Evolutionary conservation across 2,113 vertebrate species (phyloP).

Genomic region (Eulemur macaco): DNA sequence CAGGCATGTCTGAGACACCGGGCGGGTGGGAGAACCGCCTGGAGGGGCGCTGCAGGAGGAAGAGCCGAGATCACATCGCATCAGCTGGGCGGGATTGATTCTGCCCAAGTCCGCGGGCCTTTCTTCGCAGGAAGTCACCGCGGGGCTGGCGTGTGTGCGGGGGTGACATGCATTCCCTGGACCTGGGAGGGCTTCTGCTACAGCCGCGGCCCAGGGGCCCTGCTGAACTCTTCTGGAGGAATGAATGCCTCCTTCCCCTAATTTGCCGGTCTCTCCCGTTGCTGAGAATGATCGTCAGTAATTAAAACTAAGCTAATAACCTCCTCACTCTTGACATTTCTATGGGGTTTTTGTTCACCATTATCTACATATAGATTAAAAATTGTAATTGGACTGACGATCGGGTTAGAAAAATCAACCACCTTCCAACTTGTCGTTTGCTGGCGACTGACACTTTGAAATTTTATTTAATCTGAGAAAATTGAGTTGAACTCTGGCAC

Average conservation of each 20-base stretch:
- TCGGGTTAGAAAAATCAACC: slow-evolving; percentile 92
- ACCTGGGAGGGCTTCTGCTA: not conserved
- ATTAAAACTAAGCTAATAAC: slow-evolving; percentile 99
- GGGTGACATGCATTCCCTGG: not conserved
- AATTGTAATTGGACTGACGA: slow-evolving; percentile 95
- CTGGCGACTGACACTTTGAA: slow-evolving; percentile 92
- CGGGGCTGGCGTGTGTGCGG: fast-evolving
- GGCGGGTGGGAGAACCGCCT: not conserved
- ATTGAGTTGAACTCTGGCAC: slow-evolving; percentile 91
- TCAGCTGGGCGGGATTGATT: not conserved
- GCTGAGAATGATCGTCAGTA: slow-evolving; percentile 95
- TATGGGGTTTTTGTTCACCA: slow-evolving; percentile 93
- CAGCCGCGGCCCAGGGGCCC: slow-evolving; percentile 13
- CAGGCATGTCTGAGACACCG: not conserved
- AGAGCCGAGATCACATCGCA: not conserved
- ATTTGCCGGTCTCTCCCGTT: slow-evolving; percentile 83
- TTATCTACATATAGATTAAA: slow-evolving; percentile 99
- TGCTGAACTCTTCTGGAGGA: slow-evolving; percentile 52
- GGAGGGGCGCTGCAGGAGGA: not conserved
- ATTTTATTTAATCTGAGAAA: slow-evolving; percentile 94
- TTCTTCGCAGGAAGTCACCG: not conserved
- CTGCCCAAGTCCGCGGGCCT: not conserved
- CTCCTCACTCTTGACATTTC: slow-evolving; percentile 97
- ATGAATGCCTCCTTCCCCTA: slow-evolving; percentile 76
- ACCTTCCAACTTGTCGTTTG: slow-evolving; percentile 86